These are phyloP conservation scores for Gadus chalcogrammus DNA, from an alignment of 2,113 vertebrate genomes.

Conservation along the genomic window DNA sequence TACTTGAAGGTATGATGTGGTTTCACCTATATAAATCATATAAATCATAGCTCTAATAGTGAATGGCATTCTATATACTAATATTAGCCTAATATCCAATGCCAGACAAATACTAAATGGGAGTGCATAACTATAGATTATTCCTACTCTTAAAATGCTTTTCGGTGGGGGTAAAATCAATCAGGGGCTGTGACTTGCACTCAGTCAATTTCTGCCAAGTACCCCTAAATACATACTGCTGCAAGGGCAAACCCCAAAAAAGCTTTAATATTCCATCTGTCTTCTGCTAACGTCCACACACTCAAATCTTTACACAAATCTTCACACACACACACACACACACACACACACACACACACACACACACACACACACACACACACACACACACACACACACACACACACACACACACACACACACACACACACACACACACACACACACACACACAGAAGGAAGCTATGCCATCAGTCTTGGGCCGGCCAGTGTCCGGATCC, in stretches of 20 bases:
- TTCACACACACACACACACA: slow-evolving; percentile 2
- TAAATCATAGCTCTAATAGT: too few species aligned
- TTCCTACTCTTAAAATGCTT: too few species aligned
- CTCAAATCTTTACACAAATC: background rate
- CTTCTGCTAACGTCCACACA: background rate
- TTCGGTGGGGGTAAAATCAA: too few species aligned
- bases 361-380: slow-evolving; percentile 13
- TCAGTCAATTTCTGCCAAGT: background rate
- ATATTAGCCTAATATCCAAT: too few species aligned
- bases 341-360: slow-evolving; percentile 19
- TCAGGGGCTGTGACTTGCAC: too few species aligned
- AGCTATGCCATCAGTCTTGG: slow-evolving; percentile 58
- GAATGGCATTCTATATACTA: too few species aligned
- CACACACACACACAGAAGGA: slow-evolving; percentile 23
- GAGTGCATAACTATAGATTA: too few species aligned
- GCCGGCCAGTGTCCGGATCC: slow-evolving; percentile 57
- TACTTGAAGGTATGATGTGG: too few species aligned
- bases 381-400: slow-evolving; percentile 22
- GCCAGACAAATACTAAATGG: too few species aligned
- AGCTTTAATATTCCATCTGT: background rate
- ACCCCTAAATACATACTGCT: background rate
- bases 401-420: slow-evolving; percentile 22
- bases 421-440: slow-evolving; percentile 5
- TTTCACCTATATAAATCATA: too few species aligned
- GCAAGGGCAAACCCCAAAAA: background rate